phyloP scores from a whole-genome alignment of 2,888 invertebrate genomes.

The Tenthredo distinguenda region DNA sequence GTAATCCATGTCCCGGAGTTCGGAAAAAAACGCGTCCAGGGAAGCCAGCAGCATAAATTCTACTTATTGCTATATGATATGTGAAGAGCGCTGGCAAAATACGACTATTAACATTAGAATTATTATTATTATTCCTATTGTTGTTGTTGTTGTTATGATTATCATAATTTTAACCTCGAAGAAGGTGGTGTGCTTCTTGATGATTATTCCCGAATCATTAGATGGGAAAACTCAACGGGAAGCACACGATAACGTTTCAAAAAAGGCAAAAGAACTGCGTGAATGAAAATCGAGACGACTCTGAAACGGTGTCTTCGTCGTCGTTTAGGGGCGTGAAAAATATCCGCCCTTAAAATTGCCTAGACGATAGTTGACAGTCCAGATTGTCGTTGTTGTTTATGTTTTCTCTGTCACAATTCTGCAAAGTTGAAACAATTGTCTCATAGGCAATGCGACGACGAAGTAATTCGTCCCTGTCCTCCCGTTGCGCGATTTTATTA shows the following conservation, averaged over 20 bases:
- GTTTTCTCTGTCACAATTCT: conserved; percentile 1
- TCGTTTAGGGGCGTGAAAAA: neutral
- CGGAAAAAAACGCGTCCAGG: neutral
- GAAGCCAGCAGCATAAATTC: neutral
- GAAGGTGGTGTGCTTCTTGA: neutral
- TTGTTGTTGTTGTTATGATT: conserved; percentile 27
- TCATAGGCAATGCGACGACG: neutral
- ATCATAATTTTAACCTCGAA: neutral
- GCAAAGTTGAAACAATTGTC: neutral
- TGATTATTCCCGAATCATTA: neutral
- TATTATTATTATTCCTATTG: conserved; percentile 3
- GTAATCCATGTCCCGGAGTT: neutral
- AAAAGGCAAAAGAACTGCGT: neutral
- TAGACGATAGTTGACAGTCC: neutral
- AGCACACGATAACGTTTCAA: neutral
- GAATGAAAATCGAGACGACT: neutral
- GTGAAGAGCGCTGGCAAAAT: neutral
- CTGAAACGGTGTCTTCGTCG: neutral
- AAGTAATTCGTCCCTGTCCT: neutral
- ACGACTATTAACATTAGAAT: neutral
- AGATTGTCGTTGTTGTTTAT: conserved; percentile 28
- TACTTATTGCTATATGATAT: neutral
- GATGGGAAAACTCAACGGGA: neutral
- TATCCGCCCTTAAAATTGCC: neutral
- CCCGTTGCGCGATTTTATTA: neutral